phyloP scores from a whole-genome alignment of 2,888 invertebrate genomes.

The Mimachlamys varia region DNA sequence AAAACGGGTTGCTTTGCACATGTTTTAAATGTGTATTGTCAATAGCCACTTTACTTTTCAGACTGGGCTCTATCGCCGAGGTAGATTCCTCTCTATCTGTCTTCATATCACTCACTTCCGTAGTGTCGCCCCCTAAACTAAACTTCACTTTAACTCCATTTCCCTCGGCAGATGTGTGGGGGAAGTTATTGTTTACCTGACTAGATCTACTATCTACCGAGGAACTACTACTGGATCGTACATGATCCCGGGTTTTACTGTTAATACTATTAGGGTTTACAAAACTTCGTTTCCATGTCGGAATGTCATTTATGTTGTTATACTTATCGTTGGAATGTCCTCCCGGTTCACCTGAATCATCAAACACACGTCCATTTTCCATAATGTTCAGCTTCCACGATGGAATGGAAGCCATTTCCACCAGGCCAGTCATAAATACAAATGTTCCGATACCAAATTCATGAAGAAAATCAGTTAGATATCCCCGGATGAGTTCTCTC shows the following conservation, averaged over 20 bases:
- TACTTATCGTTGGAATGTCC: slow-evolving; percentile 39
- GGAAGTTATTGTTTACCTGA: slow-evolving; percentile 27
- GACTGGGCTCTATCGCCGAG: not conserved
- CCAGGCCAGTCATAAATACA: slow-evolving; percentile 51
- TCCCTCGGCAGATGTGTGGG: not conserved
- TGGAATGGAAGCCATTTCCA: slow-evolving; percentile 62
- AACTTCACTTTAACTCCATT: slow-evolving; percentile 27
- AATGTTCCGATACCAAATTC: not conserved
- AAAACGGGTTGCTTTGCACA: slow-evolving; percentile 63
- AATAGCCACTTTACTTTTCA: slow-evolving; percentile 40
- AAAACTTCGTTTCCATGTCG: slow-evolving; percentile 39
- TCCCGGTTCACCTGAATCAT: slow-evolving; percentile 1
- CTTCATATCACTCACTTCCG: slow-evolving; percentile 25
- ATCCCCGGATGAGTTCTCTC: not conserved
- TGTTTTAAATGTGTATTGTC: slow-evolving; percentile 55
- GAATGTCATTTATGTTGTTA: slow-evolving; percentile 44
- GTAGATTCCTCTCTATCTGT: slow-evolving; percentile 2
- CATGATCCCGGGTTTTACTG: slow-evolving; percentile 9
- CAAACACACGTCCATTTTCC: slow-evolving; percentile 36
- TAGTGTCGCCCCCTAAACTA: slow-evolving; percentile 33
- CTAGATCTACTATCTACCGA: slow-evolving; percentile 16
- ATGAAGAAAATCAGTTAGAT: not conserved
- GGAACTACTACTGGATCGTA: slow-evolving; percentile 34
- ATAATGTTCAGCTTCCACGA: slow-evolving; percentile 60
- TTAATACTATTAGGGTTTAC: not conserved